A percentile compares a stretch with the other conserved stretches of the same genome.
Conservation (phyloP, 2,113 vertebrate genomes). For the Elephantulus edwardii region DNA sequence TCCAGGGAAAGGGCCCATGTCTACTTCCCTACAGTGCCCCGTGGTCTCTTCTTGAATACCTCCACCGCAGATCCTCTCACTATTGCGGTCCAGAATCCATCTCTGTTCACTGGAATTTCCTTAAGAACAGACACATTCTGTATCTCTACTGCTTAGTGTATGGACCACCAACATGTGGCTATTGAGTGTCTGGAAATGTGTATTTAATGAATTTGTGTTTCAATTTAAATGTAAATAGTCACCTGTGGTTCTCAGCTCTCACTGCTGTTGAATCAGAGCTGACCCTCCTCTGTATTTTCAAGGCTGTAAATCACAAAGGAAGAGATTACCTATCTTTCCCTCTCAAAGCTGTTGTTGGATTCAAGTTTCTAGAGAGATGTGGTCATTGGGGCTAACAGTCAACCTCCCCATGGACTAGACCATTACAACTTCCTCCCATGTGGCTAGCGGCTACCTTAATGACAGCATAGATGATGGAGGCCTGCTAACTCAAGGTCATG, state of each 20-base stretch:
- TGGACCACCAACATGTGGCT: not conserved
- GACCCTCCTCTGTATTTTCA: too few species aligned
- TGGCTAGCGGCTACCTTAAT: not conserved
- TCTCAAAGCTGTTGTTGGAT: too few species aligned
- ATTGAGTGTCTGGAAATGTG: not conserved
- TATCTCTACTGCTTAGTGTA: not conserved
- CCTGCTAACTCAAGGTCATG: not conserved
- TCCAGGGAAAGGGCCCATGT: not conserved
- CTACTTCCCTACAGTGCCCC: not conserved
- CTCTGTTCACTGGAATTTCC: not conserved
- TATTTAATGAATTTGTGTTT: not conserved
- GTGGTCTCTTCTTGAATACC: not conserved
- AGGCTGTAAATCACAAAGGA: too few species aligned
- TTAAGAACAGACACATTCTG: accelerated
- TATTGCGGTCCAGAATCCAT: not conserved
- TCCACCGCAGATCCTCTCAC: not conserved
- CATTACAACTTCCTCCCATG: too few species aligned
- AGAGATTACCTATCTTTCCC: too few species aligned
- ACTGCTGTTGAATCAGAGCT: too few species aligned
- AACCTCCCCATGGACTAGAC: too few species aligned
- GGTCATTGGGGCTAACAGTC: too few species aligned
- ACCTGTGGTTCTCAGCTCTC: too few species aligned
- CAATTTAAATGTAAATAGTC: not conserved
- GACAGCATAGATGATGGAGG: not conserved
- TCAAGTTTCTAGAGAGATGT: too few species aligned